phyloP scores from a whole-genome alignment of 1,140 invertebrate species.

The Pollicipes pollicipes region DNA sequence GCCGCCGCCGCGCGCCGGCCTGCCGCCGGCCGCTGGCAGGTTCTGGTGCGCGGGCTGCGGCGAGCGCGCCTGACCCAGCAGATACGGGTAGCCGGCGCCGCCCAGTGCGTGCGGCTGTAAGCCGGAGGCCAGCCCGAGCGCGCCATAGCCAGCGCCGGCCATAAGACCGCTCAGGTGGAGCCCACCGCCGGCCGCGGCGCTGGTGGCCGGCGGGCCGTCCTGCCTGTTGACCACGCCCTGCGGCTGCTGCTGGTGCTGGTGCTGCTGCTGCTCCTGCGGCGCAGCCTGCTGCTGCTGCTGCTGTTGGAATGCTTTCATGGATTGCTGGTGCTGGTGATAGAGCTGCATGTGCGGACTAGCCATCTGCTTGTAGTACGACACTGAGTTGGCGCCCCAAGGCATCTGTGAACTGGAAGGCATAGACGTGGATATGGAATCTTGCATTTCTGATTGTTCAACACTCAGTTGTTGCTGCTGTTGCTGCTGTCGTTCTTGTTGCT shows the following conservation, averaged over 20 bases:
- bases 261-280: not conserved
- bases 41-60: conserved; percentile 4
- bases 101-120: not conserved
- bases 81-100: not conserved
- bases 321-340: not conserved
- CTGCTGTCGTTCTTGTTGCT: conserved; percentile 1
- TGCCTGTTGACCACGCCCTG: not conserved
- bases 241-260: not conserved
- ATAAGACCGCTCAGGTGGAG: not conserved
- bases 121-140: not conserved
- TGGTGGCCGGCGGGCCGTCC: not conserved
- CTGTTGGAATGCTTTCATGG: conserved; percentile 2
- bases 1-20: not conserved
- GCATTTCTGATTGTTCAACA: not conserved
- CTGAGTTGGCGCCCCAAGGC: not conserved
- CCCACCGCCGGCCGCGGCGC: not conserved
- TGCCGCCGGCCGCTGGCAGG: not conserved
- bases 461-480: not conserved
- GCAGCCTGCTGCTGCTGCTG: not conserved
- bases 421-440: not conserved
- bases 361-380: conserved; percentile 4
- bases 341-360: conserved; percentile 5
- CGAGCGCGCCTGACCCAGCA: not conserved
- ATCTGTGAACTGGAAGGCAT: not conserved
- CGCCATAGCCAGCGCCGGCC: not conserved